These are phyloP conservation scores for Bombus ignitus DNA, from an alignment of 1,140 invertebrate genomes.

Conservation along the genomic window DNA sequence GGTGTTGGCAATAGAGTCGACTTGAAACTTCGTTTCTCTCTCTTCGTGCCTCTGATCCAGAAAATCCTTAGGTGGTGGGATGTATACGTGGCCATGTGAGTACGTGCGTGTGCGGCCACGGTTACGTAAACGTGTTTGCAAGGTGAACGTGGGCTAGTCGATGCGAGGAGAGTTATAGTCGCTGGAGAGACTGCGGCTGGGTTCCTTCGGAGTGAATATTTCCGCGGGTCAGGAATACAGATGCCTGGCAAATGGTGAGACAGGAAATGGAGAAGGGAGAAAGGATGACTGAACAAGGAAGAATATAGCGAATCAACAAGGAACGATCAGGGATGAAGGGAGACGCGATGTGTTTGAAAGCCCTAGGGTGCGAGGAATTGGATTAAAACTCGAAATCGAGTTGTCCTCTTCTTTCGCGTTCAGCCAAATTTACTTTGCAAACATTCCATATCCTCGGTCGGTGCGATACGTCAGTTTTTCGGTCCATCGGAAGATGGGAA, in stretches of 20 bases:
- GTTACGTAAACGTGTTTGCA: neutral
- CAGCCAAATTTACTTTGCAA: conserved; percentile 77
- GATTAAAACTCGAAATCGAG: conserved; percentile 80
- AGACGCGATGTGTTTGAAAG: conserved; percentile 44
- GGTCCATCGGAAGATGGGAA: conserved; percentile 27
- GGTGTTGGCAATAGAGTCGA: neutral
- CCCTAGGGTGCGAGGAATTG: conserved; percentile 61
- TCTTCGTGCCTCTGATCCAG: neutral
- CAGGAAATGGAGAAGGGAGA: conserved; percentile 5
- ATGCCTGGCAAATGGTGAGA: neutral
- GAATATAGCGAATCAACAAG: conserved; percentile 2
- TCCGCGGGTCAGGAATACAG: conserved; percentile 33
- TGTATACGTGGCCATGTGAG: too few relatives aligned
- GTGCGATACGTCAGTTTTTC: conserved; percentile 12
- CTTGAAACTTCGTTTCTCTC: conserved; percentile 6
- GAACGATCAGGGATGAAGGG: conserved; percentile 6
- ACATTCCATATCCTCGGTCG: conserved; percentile 71
- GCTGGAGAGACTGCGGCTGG: neutral
- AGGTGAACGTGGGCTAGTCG: neutral
- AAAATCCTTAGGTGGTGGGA: neutral
- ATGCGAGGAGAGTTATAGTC: neutral
- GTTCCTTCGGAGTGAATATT: conserved; percentile 27
- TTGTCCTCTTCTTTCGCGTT: conserved; percentile 65
- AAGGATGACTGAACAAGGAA: conserved; percentile 9
- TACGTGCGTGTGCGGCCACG: neutral